Base-by-base conservation (phyloP, 2,797 vertebrate species). In the Allobates femoralis region DNA sequence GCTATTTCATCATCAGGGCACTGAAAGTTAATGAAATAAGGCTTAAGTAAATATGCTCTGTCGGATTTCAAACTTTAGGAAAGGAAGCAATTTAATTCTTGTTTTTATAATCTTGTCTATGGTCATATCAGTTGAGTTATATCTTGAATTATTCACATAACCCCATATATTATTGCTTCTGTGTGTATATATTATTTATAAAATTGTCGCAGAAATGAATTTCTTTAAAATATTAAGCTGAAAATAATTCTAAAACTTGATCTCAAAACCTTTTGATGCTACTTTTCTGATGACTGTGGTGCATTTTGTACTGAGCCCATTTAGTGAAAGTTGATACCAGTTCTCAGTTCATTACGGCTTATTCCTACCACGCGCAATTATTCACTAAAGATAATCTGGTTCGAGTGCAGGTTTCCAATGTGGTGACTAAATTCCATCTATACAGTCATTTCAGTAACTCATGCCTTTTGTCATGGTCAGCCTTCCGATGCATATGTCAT, bases 401-500 rank as follows among this genome's bases (percentile, higher is more conserved):
- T 64, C 62, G 11, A 37, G 67, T 32, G 14, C 21, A 53, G 75
- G 55, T 15, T 81, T 74, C 26, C 7, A n/a, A 15, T 75, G 28
- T 2, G 37, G 14, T 81, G 19, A 79, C 34, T 85, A 60, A 62
- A 51, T 30, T 56, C 16, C 64, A 85, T 85, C 23, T 81, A 50
- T 32, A 80, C 58, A 76, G 50, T 23, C 32, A 60, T 50, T 37
- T 56, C 11, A 56, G 26, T 37, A 71, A 46, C 66, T 67, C 15
- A 41, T 87, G 74, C 64, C 71, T 83, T 87, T 79, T 79, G 23
- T 79, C 37, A 62, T 74, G 56, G 21, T 66, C 28, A 56, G 66
- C 56, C 67, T 64, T 12, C 46, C 62, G 28, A 87, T 85, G 67
- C 76, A 67, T 82, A 76, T 34, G 51, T 10, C 71, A 66, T 73